A percentile compares a stretch with the other conserved stretches of the same genome.
These are phyloP conservation scores for Trachelus iudaicus DNA, from an alignment of 2,888 invertebrate genomes.

Conservation along the genomic window DNA sequence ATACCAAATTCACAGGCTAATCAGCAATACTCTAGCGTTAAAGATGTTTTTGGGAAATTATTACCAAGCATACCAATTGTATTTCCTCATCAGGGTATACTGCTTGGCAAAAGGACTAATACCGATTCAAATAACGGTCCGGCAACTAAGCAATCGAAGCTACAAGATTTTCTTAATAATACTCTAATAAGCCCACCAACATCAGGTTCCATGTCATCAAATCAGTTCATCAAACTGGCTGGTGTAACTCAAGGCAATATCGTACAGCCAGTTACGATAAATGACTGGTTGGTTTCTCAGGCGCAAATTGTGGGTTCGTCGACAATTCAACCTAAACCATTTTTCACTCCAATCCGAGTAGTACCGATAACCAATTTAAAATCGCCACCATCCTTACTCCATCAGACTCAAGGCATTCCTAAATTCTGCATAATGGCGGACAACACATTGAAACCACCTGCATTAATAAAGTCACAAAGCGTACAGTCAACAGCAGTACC, in stretches of 20 bases:
- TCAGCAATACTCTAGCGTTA: background rate
- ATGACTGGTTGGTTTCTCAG: conserved; percentile 21
- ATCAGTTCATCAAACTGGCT: conserved; percentile 32
- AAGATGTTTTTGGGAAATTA: conserved; percentile 33
- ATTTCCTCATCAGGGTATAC: conserved; percentile 35
- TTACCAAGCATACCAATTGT: conserved; percentile 40
- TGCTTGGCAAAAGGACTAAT: conserved; percentile 25
- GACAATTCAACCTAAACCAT: conserved; percentile 42
- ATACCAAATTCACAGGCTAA: conserved; percentile 13
- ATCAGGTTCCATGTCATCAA: conserved; percentile 7
- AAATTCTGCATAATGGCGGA: conserved; percentile 58
- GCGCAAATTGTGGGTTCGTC: conserved; percentile 12
- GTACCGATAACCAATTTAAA: conserved; percentile 57
- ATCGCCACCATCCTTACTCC: conserved; percentile 53
- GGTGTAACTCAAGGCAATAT: conserved; percentile 19
- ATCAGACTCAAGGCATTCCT: conserved; percentile 56
- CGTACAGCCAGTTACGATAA: conserved; percentile 13
- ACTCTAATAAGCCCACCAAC: conserved; percentile 5
- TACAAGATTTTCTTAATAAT: conserved; percentile 13
- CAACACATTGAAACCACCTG: conserved; percentile 19
- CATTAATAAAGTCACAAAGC: background rate
- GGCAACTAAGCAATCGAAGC: conserved; percentile 12
- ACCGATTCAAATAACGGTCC: conserved; percentile 17
- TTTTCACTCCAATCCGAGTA: conserved; percentile 53
- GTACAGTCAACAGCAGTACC: background rate